Evolutionary conservation across 2,888 invertebrate species (phyloP), one percentile per base, ranked within the genome.

Genomic region (Coremacera marginata): DNA sequence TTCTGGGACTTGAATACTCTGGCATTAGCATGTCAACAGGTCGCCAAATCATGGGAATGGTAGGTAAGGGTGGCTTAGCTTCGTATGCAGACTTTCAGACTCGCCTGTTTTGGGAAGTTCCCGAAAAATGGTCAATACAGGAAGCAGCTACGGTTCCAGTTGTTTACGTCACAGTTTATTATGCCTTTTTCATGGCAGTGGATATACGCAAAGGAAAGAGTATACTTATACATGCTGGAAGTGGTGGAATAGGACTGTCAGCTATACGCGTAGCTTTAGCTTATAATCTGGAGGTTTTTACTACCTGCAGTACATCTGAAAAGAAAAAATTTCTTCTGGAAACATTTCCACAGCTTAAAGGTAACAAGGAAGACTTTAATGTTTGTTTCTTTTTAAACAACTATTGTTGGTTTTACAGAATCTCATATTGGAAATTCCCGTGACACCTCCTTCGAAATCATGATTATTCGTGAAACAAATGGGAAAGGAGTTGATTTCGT

Each of bases 401-500:
- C 0, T 57, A 8, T 11, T 57, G 25, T 34, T 31, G 34, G 16
- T 75, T n/a, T 76, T 31, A 31, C 84, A 75, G 89, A 88, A 76
- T 90, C 90, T 60, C 92, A 96, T 85, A 96, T 98, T 85, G 95
- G 96, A 25, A 96, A 97, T 88, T 96, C 98, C 9, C 92, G 96
- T 83, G 94, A 97, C 86, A 91, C 93, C 0, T 93, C 94, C 0
- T 99, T 99, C 88, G 98, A 98, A 88, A 92, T 93, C 81, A 93
- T 97, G 92, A 92, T 99, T 75, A 91, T 94, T 82, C 91, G 91
- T 67, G 92, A 93, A 84, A 98, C 98, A 0, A 91, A 94, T 8
- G 98, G 98, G 14, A 91, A 91, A 82, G 98, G 98, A 52, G 98
- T 99, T 0, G 96, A 99, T 85, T 90, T 98, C 73, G 95, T 98